Conservation (phyloP, 2,888 invertebrate genomes). For the Heteropelma amictum region DNA sequence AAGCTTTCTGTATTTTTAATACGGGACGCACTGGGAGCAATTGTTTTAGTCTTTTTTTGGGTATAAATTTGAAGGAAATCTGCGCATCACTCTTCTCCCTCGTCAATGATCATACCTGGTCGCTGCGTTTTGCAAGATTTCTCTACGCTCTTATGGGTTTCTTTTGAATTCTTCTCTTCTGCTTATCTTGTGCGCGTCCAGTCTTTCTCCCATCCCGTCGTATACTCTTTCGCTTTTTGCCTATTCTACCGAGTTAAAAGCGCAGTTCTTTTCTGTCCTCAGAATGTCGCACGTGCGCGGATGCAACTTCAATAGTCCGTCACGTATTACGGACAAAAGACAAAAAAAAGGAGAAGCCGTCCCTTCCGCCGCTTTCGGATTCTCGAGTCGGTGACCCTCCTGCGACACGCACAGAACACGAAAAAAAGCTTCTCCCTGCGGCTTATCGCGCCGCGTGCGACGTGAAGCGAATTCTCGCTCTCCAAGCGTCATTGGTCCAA, state of each 20-base stretch:
- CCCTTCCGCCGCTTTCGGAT: slow-evolving; percentile 6
- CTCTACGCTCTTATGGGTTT: not conserved
- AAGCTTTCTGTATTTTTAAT: no score
- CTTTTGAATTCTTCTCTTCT: not conserved
- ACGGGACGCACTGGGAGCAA: no score
- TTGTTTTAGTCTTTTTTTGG: not conserved
- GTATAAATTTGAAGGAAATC: not conserved
- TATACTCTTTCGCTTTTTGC: slow-evolving; percentile 22
- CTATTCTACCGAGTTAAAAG: slow-evolving; percentile 2
- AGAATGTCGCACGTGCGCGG: slow-evolving; percentile 49
- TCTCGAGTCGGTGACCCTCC: slow-evolving; percentile 19
- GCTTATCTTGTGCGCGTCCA: not conserved
- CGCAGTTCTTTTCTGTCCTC: not conserved
- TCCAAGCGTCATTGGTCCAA: no score
- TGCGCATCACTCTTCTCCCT: not conserved
- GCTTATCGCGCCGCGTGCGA: not conserved
- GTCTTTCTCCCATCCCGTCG: no score
- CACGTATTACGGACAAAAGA: slow-evolving; percentile 49
- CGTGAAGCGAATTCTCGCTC: not conserved
- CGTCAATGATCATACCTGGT: slow-evolving; percentile 7
- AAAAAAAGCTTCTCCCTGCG: not conserved
- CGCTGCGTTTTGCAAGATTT: slow-evolving; percentile 34
- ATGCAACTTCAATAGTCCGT: slow-evolving; percentile 46
- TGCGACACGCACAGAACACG: not conserved
- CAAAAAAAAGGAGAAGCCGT: slow-evolving; percentile 15